Evolutionary conservation across 2,113 vertebrate species (phyloP).

Genomic region (Aviceda subcristata): DNA sequence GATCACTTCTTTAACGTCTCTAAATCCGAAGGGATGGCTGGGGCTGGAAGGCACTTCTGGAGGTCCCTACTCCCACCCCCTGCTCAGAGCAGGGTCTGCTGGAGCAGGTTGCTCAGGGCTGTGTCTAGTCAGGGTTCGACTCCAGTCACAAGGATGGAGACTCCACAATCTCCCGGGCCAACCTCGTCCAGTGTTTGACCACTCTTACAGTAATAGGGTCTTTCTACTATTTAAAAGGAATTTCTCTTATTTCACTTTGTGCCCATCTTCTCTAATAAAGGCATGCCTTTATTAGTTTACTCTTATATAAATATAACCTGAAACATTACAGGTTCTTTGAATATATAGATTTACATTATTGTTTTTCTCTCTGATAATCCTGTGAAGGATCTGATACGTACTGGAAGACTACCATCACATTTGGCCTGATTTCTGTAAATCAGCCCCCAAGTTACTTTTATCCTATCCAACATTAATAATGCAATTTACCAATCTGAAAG

Average conservation of each 20-base stretch:
- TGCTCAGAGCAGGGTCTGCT: not conserved
- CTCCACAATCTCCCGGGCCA: not conserved
- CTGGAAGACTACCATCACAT: not conserved
- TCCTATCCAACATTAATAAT: not conserved
- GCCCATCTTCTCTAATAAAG: not conserved
- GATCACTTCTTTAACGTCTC: not conserved
- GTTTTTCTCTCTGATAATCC: not conserved
- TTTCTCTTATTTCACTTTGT: not conserved
- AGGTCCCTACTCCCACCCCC: not conserved
- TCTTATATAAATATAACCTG: not conserved
- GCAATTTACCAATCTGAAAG: not conserved
- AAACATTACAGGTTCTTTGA: not conserved
- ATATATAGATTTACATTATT: not conserved
- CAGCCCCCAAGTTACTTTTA: rapidly evolving
- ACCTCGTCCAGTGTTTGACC: not conserved
- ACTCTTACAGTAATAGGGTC: not conserved
- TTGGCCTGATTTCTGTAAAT: not conserved
- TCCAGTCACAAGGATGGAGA: not conserved
- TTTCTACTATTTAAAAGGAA: not conserved
- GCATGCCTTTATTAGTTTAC: not conserved
- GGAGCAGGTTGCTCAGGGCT: not conserved
- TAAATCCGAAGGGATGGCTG: not conserved
- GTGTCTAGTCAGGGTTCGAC: not conserved
- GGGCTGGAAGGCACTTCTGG: not conserved
- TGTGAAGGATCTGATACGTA: not conserved